A percentile compares a stretch with the other conserved stretches of the same genome.
phyloP scores from a whole-genome alignment of 2,797 vertebrate genomes.

The Notamacropus eugenii region DNA sequence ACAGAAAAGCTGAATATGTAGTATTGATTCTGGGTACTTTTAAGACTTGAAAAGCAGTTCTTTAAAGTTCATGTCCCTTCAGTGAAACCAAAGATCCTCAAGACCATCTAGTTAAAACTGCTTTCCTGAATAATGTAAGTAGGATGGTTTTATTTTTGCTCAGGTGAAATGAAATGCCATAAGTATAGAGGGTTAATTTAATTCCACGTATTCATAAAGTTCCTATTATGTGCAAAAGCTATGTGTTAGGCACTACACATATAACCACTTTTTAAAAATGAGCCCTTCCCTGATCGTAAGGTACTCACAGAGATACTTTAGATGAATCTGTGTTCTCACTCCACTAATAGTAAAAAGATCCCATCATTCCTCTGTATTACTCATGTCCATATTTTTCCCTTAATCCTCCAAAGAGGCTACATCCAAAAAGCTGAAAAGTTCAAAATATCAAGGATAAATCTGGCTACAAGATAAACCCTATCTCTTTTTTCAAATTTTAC shows the following conservation, averaged over 20 bases:
- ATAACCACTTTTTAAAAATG: not conserved
- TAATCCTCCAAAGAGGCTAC: not conserved
- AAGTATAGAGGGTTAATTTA: not conserved
- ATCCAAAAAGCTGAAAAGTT: not conserved
- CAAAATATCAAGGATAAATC: not conserved
- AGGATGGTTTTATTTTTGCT: not conserved
- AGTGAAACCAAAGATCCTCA: not conserved
- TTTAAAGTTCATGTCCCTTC: not conserved
- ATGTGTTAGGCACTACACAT: not conserved
- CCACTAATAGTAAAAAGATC: not conserved
- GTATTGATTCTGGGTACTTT: not conserved
- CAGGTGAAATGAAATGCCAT: not conserved
- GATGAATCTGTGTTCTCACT: not conserved
- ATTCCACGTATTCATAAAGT: not conserved
- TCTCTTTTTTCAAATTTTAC: not conserved
- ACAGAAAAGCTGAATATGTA: not conserved
- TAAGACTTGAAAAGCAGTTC: not conserved
- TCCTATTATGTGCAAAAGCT: not conserved
- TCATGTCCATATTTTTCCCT: not conserved
- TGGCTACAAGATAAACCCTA: not conserved
- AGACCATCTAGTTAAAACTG: not conserved
- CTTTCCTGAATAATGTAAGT: not conserved
- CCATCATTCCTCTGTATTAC: not conserved
- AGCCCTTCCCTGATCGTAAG: not conserved
- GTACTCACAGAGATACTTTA: not conserved